Base-by-base conservation (phyloP, 92 coral and sea anemone genomes). In the Micromussa lordhowensis region DNA sequence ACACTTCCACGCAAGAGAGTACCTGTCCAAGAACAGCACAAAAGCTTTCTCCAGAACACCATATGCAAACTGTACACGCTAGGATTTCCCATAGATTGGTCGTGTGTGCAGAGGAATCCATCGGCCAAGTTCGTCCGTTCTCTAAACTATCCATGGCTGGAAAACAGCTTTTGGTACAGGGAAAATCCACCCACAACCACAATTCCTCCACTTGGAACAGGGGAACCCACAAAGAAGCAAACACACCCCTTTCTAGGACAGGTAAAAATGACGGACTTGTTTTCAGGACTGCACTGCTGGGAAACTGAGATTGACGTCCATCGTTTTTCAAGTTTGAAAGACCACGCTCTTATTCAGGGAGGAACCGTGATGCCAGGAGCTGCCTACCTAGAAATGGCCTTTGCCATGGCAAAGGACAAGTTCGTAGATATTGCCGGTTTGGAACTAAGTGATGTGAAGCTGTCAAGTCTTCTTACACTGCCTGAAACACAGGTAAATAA, bases 351-450 rank as follows among this genome's bases (percentile, higher is more conserved):
- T 21, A 81, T 79, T 44, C 95, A 95, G 78, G 96, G 94, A 61
- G 93, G 94, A 28, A 82, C 94, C 16, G 96, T 96, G 59, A 92
- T 96, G 86, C 99, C 99, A 7, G 99, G 96, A 14, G 94, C 97
- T 18, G 82, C 94, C 28, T 95, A 88, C 80, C 85, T 96, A 16
- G 99, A 96, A 80, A 95, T 95, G 98, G 96, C 94, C 49, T 71
- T 96, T 88, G 99, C 99, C 13, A 92, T 96, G 96, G 93, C 86
- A 0, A 89, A 82, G 40, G 94, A 96, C 48, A 85, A 84, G 75
- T 96, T 85, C 75, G 86, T 82, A 30, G 57, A 82, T 57, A 77
- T 90, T 16, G 66, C 86, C 82, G 85, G 71, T 18, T 22, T 81
- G 51, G 90, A 54, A 4, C 53, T 35, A 16, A 26, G 58, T 26